These are phyloP conservation scores for Corynorhinus townsendii DNA, from an alignment of 2,113 vertebrate species.

Conservation along the genomic window DNA sequence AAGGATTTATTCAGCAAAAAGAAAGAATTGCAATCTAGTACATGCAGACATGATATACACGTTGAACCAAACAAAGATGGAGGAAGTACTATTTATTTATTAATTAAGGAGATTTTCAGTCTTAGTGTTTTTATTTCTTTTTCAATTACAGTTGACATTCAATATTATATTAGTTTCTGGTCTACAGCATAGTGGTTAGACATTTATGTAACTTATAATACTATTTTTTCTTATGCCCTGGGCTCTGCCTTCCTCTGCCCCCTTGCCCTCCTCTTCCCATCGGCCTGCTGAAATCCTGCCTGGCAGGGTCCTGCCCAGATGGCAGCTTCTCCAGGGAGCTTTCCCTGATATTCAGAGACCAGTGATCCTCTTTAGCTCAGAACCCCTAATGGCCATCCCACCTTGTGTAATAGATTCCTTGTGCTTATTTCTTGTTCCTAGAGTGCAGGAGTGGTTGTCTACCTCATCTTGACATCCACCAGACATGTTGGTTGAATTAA, in stretches of 20 bases:
- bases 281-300: neutral
- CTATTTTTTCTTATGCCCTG: neutral
- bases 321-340: neutral
- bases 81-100: neutral
- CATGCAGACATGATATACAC: neutral
- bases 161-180: neutral
- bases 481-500: neutral
- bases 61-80: neutral
- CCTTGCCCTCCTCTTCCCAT: neutral
- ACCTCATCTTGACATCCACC: neutral
- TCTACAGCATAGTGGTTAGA: neutral
- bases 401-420: neutral
- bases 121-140: neutral
- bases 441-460: neutral
- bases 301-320: neutral
- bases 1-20: neutral
- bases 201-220: neutral
- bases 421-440: neutral
- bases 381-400: fast-evolving
- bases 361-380: neutral
- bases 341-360: neutral
- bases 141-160: neutral
- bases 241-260: neutral
- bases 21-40: neutral
- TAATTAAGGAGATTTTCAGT: neutral